Evolutionary conservation across 2,797 vertebrate genomes (phyloP).

Genomic region (Spondyliosoma cantharus): DNA sequence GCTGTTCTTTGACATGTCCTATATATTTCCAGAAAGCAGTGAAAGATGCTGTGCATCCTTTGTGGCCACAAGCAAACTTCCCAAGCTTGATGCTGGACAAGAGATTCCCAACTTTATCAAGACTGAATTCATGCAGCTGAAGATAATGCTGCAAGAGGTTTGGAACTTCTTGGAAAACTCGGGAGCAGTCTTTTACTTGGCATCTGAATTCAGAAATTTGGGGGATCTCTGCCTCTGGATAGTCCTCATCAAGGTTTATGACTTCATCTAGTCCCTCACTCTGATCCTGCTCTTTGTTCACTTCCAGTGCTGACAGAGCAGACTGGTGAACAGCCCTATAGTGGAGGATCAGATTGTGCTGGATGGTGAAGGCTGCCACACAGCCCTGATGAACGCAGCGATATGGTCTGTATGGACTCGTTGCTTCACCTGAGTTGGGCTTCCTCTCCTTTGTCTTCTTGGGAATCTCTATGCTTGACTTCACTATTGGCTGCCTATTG

Average conservation of each 20-base stretch:
- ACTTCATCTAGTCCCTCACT: slow-evolving; percentile 78
- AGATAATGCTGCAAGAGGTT: slow-evolving; percentile 94
- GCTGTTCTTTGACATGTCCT: slow-evolving; percentile 89
- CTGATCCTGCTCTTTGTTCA: slow-evolving; percentile 87
- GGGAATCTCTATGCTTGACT: slow-evolving; percentile 53
- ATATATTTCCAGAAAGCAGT: slow-evolving; percentile 90
- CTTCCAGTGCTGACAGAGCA: slow-evolving; percentile 88
- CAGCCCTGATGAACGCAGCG: slow-evolving; percentile 96
- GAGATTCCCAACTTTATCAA: slow-evolving; percentile 88
- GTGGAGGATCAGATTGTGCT: slow-evolving; percentile 97
- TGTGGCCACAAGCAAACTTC: slow-evolving; percentile 92
- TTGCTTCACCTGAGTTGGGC: slow-evolving; percentile 74
- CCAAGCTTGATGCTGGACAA: slow-evolving; percentile 85
- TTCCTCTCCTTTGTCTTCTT: slow-evolving; percentile 87
- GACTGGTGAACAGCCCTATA: slow-evolving; percentile 96
- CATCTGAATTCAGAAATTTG: slow-evolving; percentile 92
- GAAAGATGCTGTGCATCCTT: slow-evolving; percentile 88
- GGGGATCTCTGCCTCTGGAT: slow-evolving; percentile 79
- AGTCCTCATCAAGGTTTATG: slow-evolving; percentile 73
- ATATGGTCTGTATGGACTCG: slow-evolving; percentile 92
- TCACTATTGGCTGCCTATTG: slow-evolving; percentile 34
- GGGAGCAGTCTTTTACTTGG: slow-evolving; percentile 93
- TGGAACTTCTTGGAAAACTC: slow-evolving; percentile 93
- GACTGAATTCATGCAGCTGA: slow-evolving; percentile 91
- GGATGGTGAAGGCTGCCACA: slow-evolving; percentile 94